Evolutionary conservation across 2,113 vertebrate genomes (phyloP), one percentile per base, ranked within the genome.

Genomic region (Zosterops pallidus): DNA sequence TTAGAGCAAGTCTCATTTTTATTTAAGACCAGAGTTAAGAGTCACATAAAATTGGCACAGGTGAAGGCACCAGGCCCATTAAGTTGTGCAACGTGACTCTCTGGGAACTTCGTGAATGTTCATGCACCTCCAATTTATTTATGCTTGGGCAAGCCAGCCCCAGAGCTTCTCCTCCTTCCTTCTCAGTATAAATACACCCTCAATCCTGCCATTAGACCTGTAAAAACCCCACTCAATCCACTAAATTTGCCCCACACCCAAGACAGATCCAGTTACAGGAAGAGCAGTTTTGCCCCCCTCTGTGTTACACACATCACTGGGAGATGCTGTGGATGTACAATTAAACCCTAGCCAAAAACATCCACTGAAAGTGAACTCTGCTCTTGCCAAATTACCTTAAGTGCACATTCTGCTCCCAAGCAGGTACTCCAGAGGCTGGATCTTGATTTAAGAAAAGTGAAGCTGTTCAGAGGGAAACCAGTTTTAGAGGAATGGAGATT

Each of bases 11-110:
- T 70, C 94, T 93, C 68, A 0, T 90, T 97, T 96, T 95, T 96
- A 76, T 94, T 96, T 95, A 95, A 94, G 25, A 9, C 79, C 85
- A 93, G 92, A 90, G 92, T 92, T 96, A 95, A 95, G 79, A 95
- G 91, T 96, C 95, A 95, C 96, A 96, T 96, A 96, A 97, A 97
- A 96, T 44, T 92, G 92, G 87, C 95, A 94, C 95, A 96, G 94
- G 97, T 97, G 97, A 97, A 91, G 77, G 91, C 82, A 96, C 84
- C 63, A 95, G 91, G 82, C 92, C 83, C 92, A 94, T 97, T 95
- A 97, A 92, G 72, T 97, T 95, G 85, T 97, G 97, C 95, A 97
- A 97, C 0, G 94, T 78, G 93, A 95, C 92, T 91, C 95, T 93
- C 91, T 97, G 95, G 94, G 95, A 97, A 96, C 49, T 86, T 91